phyloP scores from a whole-genome alignment of 2,113 vertebrate genomes.

The Bufo gargarizans region DNA sequence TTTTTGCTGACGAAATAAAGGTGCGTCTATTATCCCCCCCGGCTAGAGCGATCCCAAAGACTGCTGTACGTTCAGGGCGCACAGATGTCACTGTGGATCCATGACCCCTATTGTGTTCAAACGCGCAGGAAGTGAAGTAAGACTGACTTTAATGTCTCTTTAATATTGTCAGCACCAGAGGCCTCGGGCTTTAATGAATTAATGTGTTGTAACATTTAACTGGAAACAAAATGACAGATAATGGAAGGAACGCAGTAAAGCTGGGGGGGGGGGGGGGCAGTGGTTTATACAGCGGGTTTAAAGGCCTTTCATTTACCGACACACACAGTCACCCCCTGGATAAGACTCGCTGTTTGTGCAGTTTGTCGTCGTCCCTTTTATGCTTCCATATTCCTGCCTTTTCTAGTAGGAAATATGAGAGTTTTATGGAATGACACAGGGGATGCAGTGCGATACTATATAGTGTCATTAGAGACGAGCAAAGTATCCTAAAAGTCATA shows the following conservation, averaged over 20 bases:
- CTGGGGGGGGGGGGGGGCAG: neutral
- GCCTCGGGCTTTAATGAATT: constrained; percentile 14
- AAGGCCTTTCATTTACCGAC: constrained; percentile 13
- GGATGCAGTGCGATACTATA: too few relatives aligned
- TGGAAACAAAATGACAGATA: neutral
- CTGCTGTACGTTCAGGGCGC: neutral
- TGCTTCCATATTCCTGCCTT: neutral
- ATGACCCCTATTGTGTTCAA: neutral
- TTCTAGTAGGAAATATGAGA: neutral
- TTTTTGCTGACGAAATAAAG: neutral
- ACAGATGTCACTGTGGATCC: neutral
- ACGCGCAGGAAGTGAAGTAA: neutral
- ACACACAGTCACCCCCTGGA: neutral
- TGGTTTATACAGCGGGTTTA: neutral
- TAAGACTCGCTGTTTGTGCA: neutral
- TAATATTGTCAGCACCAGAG: neutral
- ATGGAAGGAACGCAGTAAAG: neutral
- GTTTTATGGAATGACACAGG: too few relatives aligned
- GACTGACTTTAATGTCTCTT: constrained; percentile 18
- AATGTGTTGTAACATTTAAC: constrained; percentile 6
- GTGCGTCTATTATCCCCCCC: too few relatives aligned
- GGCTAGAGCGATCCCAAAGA: neutral
- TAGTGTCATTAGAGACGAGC: too few relatives aligned
- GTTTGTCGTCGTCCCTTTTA: neutral
- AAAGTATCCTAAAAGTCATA: too few relatives aligned